phyloP scores from a whole-genome alignment of 2,888 invertebrate species.

The Pandemis corylana region DNA sequence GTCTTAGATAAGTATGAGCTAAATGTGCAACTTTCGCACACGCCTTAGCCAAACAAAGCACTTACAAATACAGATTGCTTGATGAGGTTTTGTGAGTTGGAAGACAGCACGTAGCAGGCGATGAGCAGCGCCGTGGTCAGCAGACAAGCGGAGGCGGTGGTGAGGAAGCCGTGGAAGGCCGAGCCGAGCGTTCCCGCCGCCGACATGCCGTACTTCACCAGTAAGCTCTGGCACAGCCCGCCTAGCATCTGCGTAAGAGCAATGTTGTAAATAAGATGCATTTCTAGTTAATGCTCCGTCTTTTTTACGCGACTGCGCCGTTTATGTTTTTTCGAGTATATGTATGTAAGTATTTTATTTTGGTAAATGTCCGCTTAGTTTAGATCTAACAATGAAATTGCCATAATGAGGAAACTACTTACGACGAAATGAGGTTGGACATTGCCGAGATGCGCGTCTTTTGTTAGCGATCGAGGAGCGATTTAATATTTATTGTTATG shows the following conservation, averaged over 20 bases:
- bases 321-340: no score
- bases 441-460: not conserved
- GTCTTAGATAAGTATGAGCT: not conserved
- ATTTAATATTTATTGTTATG: not conserved
- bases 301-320: no score
- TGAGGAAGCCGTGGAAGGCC: slow-evolving; percentile 92
- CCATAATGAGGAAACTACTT: no score
- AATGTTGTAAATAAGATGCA: slow-evolving; percentile 1
- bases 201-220: slow-evolving; percentile 91
- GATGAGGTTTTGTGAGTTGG: slow-evolving; percentile 90
- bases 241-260: slow-evolving; percentile 87
- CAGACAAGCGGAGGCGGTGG: slow-evolving; percentile 92
- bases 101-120: slow-evolving; percentile 91
- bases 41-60: not conserved
- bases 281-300: not conserved
- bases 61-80: slow-evolving; percentile 94
- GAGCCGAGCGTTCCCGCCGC: slow-evolving; percentile 90
- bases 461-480: not conserved
- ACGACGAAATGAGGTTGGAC: no score
- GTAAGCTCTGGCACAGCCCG: slow-evolving; percentile 91
- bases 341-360: no score
- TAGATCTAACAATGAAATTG: no score
- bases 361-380: no score
- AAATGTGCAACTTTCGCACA: not conserved
- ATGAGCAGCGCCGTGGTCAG: slow-evolving; percentile 91